Evolutionary conservation across 2,797 vertebrate species (phyloP), one percentile per base, ranked within the genome.

Genomic region (Hafferia zeledoni): DNA sequence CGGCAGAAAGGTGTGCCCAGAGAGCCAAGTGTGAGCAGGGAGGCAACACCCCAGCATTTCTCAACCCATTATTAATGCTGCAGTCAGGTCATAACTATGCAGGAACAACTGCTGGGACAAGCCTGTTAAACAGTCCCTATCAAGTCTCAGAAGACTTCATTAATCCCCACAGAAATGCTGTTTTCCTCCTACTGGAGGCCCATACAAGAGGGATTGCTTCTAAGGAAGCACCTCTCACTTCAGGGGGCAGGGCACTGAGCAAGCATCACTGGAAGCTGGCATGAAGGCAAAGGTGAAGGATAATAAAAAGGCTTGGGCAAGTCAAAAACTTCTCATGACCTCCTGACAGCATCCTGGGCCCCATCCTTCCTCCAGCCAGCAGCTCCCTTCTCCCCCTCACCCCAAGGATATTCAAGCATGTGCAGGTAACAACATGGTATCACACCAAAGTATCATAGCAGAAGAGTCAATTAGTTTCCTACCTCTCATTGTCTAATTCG

Each of bases 401-500:
- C 83, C n/a, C 0, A 55, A 52, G 33, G 6, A 39, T 8, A 11
- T 46, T 18, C 75, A 83, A 89, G 63, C 86, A 74, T 8, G 1
- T 50, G 84, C 82, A 86, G 70, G 49, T 46, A 37, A 56, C 24
- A 64, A 63, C 14, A 50, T 1, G 0, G 65, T n/a, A 90, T 67
- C 56, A 91, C 53, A 95, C 61, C 81, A 89, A 77, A 87, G 53
- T 17, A 57, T 31, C 72, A 83, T 16, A 92, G 67, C 92, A 94
- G 90, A 97, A 83, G 79, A 96, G 83, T 89, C 80, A 89, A 96
- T 96, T 85, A 95, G 94, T 95, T 94, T 93, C 98, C 96, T 98
- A 99, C 99, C 99, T 99, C 97, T 99, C 99, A 94, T 97, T 98
- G 97, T 99, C 99, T 96, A 97, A 97, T 83, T 99, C 99, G 15